Evolutionary conservation across 2,797 vertebrate genomes (phyloP), one percentile per base, ranked within the genome.

Genomic region (Trachurus trachurus): DNA sequence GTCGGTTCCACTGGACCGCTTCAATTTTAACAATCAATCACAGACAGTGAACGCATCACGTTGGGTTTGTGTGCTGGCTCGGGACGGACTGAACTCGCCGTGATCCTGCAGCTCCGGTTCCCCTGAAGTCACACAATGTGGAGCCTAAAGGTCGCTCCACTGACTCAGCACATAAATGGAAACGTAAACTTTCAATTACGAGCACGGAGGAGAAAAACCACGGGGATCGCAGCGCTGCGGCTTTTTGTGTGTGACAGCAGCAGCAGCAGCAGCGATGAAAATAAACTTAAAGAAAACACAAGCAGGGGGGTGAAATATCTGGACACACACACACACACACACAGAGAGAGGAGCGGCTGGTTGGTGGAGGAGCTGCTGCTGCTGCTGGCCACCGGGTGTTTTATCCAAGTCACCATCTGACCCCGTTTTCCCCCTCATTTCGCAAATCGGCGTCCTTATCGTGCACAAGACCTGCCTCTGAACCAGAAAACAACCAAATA

Each of bases 381-480:
- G 71, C 26, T 26, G 26, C 26, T 26, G 26, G 85, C 86, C 76
- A 59, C 71, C 58, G 2, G 64, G 69, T 6, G 1, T 47, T 61
- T 62, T 82, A 87, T 90, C 88, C 80, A 26, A 71, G 61, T 86
- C 80, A 80, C 86, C 90, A 87, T 92, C 91, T 90, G 84, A 92
- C 85, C 90, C 82, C 9, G 47, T 83, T 82, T 79, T 81, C 81
- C 58, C 83, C 83, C 81, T 88, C 84, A 88, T 90, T 91, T 87
- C 49, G 59, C 67, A 88, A 90, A 90, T 88, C 6, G 62, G 17
- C 69, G 68, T 78, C 72, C 67, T 90, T 87, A 90, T 90, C 85
- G 31, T 29, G 68, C 60, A 74, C 66, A 15, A 79, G 83, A 78
- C 66, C 85, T 76, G 81, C 47, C 61, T 81, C 40, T 92, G 89